phyloP scores from a whole-genome alignment of 2,888 invertebrate species.

The Andrena trimmerana region DNA sequence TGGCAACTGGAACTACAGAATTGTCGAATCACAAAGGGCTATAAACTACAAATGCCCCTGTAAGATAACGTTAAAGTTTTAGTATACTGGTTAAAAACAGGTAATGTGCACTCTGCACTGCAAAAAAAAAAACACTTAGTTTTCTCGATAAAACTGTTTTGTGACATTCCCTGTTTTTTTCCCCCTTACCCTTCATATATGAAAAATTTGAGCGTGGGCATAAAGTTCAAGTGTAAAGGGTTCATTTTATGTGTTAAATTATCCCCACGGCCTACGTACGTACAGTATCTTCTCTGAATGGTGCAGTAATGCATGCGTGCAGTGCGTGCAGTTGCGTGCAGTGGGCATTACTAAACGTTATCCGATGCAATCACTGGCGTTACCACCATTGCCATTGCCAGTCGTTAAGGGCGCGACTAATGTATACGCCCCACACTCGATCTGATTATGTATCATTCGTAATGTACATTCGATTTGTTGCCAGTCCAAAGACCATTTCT shows the following conservation, averaged over 20 bases:
- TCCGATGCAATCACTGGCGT: conserved; percentile 34
- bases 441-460: conserved; percentile 29
- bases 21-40: too few relatives aligned
- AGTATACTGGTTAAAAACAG: too few relatives aligned
- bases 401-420: conserved; percentile 28
- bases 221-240: not conserved
- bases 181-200: too few relatives aligned
- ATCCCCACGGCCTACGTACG: not conserved
- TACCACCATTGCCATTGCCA: conserved; percentile 29
- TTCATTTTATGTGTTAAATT: conserved; percentile 8
- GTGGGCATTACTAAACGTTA: conserved; percentile 31
- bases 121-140: too few relatives aligned
- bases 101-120: too few relatives aligned
- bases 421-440: conserved; percentile 20
- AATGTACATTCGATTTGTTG: conserved; percentile 18
- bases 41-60: too few relatives aligned
- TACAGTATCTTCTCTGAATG: conserved; percentile 9
- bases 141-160: too few relatives aligned
- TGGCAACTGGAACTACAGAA: too few relatives aligned
- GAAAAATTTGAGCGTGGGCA: too few relatives aligned
- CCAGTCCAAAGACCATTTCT: not conserved
- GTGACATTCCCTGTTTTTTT: too few relatives aligned
- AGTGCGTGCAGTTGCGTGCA: conserved; percentile 9
- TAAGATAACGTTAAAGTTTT: too few relatives aligned
- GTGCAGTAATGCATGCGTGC: conserved; percentile 10